phyloP scores from a whole-genome alignment of 2,797 vertebrate genomes.

The Lates japonicus region DNA sequence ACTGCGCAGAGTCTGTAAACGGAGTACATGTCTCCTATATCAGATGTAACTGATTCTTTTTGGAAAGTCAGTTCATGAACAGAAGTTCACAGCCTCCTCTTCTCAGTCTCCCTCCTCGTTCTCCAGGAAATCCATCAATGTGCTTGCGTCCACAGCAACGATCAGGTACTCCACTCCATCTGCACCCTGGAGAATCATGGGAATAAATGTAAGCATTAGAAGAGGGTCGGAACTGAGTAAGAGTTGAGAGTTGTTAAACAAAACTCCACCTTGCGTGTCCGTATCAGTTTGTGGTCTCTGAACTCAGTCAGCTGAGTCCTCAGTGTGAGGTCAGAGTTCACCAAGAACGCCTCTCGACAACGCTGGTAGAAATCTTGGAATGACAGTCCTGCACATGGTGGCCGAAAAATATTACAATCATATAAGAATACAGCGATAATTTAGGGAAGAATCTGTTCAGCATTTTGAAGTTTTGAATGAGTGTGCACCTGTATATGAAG shows the following conservation, averaged over 20 bases:
- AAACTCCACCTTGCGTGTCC: slow-evolving; percentile 91
- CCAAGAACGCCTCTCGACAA: slow-evolving; percentile 96
- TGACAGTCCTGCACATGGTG: slow-evolving; percentile 88
- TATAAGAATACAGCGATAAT: accelerated
- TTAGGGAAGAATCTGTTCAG: not conserved
- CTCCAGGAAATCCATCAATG: slow-evolving; percentile 92
- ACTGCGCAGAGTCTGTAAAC: not conserved
- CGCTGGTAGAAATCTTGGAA: slow-evolving; percentile 99
- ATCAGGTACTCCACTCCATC: slow-evolving; percentile 95
- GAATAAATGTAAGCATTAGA: slow-evolving; percentile 31
- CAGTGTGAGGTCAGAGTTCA: slow-evolving; percentile 97
- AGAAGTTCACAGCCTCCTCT: not conserved
- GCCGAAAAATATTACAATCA: slow-evolving; percentile 11
- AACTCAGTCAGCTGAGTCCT: slow-evolving; percentile 98
- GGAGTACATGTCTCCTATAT: not conserved
- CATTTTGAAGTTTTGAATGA: not conserved
- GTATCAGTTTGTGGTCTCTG: slow-evolving; percentile 96
- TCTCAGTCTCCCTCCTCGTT: slow-evolving; percentile 89
- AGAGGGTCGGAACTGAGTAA: not conserved
- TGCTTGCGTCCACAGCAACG: slow-evolving; percentile 91
- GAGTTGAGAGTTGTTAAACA: not conserved
- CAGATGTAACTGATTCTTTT: not conserved
- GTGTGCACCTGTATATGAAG: slow-evolving; percentile 90
- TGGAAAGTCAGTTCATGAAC: not conserved
- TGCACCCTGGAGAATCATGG: slow-evolving; percentile 85